Conservation (phyloP, 2,888 invertebrate genomes). For the Nebria brevicollis region DNA sequence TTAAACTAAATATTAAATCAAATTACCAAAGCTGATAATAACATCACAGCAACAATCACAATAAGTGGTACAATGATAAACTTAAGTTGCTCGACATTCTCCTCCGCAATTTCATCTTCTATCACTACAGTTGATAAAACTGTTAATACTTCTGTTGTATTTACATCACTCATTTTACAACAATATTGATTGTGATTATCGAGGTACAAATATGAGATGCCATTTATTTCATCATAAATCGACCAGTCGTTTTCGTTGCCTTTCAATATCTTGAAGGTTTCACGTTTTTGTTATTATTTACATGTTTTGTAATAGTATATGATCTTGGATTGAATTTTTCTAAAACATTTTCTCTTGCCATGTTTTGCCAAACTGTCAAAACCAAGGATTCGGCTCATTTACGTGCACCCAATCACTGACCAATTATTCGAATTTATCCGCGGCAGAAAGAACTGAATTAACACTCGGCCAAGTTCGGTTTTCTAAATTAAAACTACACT, state of each 20-base stretch:
- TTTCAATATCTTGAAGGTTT: slow-evolving; percentile 8
- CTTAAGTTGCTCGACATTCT: slow-evolving; percentile 50
- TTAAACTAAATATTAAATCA: slow-evolving; percentile 25
- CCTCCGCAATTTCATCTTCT: slow-evolving; percentile 15
- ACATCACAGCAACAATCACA: slow-evolving; percentile 59
- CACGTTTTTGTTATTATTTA: slow-evolving; percentile 13
- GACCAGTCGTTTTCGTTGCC: no score
- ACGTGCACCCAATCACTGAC: not conserved
- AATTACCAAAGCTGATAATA: slow-evolving; percentile 60
- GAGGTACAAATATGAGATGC: not conserved
- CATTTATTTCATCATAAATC: slow-evolving; percentile 3
- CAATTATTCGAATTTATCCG: not conserved
- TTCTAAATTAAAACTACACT: not conserved
- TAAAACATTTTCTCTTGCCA: slow-evolving; percentile 19
- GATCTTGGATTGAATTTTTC: slow-evolving; percentile 35
- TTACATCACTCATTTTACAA: slow-evolving; percentile 15
- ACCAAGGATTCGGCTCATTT: slow-evolving; percentile 21
- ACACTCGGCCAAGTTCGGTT: not conserved
- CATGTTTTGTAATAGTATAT: slow-evolving; percentile 31
- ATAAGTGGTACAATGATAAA: slow-evolving; percentile 60
- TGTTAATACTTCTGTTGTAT: slow-evolving; percentile 37
- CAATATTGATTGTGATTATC: slow-evolving; percentile 11
- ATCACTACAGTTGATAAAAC: slow-evolving; percentile 25
- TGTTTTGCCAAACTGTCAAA: slow-evolving; percentile 32
- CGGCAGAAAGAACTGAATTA: not conserved